These are phyloP conservation scores for Agrenia bidenticulata DNA, from an alignment of 2,888 invertebrate species.

Conservation along the genomic window DNA sequence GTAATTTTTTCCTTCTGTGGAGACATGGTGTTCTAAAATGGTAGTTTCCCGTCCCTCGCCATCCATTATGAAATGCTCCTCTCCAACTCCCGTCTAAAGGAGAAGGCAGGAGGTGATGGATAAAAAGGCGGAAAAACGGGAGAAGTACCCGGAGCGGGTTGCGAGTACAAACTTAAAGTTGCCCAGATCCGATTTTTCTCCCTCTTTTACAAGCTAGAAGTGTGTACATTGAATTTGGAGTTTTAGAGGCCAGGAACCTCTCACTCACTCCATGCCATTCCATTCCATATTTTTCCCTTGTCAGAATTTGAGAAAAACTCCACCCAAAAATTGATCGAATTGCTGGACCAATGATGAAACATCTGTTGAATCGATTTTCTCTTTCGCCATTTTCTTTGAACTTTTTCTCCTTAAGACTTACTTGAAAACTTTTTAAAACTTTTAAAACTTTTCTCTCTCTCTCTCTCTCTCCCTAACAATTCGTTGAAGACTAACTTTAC, in stretches of 20 bases:
- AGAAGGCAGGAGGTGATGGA: no score
- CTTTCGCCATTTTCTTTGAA: conserved; percentile 39
- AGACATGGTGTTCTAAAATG: no score
- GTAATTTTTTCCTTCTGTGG: no score
- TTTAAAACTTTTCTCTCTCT: conserved; percentile 25
- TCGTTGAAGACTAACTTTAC: no score
- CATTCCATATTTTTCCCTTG: conserved; percentile 40
- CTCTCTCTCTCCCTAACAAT: background rate
- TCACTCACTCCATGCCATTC: conserved; percentile 8
- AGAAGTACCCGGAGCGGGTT: conserved; percentile 12
- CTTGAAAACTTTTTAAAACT: conserved; percentile 18
- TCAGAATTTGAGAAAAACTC: conserved; percentile 50
- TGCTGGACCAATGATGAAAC: conserved; percentile 52
- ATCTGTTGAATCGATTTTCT: conserved; percentile 52
- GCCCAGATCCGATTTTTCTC: conserved; percentile 26
- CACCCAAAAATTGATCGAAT: conserved; percentile 52
- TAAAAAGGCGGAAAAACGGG: background rate
- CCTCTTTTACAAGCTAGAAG: conserved; percentile 7
- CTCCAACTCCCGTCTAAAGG: no score
- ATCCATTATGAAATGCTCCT: no score
- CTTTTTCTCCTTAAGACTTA: conserved; percentile 27
- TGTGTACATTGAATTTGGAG: conserved; percentile 23
- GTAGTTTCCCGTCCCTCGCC: no score
- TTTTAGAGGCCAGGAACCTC: conserved; percentile 5
- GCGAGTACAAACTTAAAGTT: conserved; percentile 19